These are phyloP conservation scores for Lophotriccus pileatus DNA, from an alignment of 2,797 vertebrate species.

Conservation along the genomic window DNA sequence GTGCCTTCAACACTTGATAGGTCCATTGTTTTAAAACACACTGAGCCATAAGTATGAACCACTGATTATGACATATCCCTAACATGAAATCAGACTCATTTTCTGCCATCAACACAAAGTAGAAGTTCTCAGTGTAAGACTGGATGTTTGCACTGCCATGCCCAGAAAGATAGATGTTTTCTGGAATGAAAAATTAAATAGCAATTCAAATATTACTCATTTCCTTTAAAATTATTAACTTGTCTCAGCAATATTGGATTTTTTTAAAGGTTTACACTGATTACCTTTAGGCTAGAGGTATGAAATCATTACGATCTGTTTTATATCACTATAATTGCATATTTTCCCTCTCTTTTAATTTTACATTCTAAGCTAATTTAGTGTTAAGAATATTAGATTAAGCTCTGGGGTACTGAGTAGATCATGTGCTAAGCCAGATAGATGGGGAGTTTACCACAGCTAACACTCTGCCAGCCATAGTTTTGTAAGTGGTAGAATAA, in stretches of 20 bases:
- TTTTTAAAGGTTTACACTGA: not conserved
- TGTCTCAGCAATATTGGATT: not conserved
- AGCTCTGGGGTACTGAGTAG: not conserved
- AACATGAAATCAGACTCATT: not conserved
- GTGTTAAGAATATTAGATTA: slow-evolving; percentile 11
- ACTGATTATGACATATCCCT: not conserved
- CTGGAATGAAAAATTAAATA: not conserved
- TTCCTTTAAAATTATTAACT: not conserved
- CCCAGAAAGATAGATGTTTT: not conserved
- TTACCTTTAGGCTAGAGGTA: not conserved
- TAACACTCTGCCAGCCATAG: not conserved
- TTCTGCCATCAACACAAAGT: not conserved
- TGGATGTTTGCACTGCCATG: not conserved
- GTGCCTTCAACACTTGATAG: not conserved
- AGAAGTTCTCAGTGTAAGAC: not conserved
- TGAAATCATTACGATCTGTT: not conserved
- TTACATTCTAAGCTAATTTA: slow-evolving; percentile 25
- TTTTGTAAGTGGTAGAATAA: not conserved
- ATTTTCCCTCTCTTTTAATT: slow-evolving; percentile 29
- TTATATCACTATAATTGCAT: not conserved
- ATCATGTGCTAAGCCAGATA: not conserved
- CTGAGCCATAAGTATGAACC: not conserved
- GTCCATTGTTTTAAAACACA: not conserved
- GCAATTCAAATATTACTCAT: not conserved
- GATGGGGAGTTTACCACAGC: not conserved